Base-by-base conservation (phyloP, 2,888 invertebrate genomes). In the Mythimna ferrago region DNA sequence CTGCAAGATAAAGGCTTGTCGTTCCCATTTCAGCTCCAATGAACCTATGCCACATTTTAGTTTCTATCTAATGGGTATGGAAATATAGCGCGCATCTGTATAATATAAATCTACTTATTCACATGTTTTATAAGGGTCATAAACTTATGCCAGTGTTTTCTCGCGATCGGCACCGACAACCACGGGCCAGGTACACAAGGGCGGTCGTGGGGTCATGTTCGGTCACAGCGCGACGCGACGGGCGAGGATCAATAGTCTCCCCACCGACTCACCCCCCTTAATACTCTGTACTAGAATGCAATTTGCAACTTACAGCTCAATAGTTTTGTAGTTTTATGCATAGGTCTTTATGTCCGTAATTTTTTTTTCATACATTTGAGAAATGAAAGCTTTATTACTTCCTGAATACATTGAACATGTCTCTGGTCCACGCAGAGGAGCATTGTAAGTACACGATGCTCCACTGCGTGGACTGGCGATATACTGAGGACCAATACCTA, bases 151-250 rank as follows among this genome's bases (percentile, higher is more conserved):
- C 58, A 77, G 51, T 71, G 71, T 73, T 71, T 70, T 66, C 54
- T 51, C 26, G 75, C 76, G 70, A 73, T 76, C 66, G 76, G 64
- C 76, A 65, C 53, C 44, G 64, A 71, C 62, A 68, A 67, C 71
- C 66, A 71, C 82, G 80, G 79, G 71, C 84, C 87, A 91, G 89
- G 88, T 89, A 86, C 74, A 88, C 90, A 92, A 92, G 91, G 91
- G 90, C 91, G 91, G 88, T 86, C 84, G 89, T 82, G 90, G 93
- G 96, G 94, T 96, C 94, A 96, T 86, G 92, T 89, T 92, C 93
- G 96, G 96, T 96, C 96, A 96, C 83, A 90, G 90, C 87, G 89
- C 92, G 95, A 88, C 96, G 95, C 94, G 95, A 94, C 95, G 91
- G 89, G 89, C 82, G 84, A 86, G 87, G 94, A 96, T 96, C 95